Percentiles rank a stretch among this genome's conserved stretches.
phyloP scores from a whole-genome alignment of 2,888 invertebrate species.

The Glyphotaelius pellucidus region DNA sequence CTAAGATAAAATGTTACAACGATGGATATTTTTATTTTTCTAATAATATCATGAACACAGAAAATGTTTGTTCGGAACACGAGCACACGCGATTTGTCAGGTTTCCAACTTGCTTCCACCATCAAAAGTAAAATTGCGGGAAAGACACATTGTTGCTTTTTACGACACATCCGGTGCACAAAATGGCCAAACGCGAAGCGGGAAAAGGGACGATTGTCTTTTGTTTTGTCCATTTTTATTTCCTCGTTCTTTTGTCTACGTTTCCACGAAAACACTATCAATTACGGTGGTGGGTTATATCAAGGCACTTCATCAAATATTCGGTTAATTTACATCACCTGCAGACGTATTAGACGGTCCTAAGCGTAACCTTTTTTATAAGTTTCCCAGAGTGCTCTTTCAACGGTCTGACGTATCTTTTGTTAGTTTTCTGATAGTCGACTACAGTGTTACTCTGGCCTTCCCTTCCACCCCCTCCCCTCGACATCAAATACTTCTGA shows the following conservation, averaged over 20 bases:
- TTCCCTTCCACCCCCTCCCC: neutral
- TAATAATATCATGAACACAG: neutral
- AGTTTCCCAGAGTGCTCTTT: neutral
- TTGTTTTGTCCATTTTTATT: conserved; percentile 44
- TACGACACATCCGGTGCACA: conserved; percentile 51
- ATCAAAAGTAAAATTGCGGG: conserved; percentile 21
- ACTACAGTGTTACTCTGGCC: neutral
- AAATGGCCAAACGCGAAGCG: conserved; percentile 38
- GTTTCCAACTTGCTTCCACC: neutral
- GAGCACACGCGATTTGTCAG: neutral
- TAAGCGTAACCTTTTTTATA: neutral
- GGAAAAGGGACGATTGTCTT: conserved; percentile 47
- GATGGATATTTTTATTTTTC: neutral
- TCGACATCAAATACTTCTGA: conserved; percentile 22
- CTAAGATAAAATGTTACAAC: too few relatives aligned
- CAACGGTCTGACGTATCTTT: neutral
- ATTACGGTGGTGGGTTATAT: neutral
- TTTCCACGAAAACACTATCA: neutral
- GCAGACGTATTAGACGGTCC: too few relatives aligned
- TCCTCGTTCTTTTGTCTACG: conserved; percentile 23
- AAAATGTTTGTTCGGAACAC: neutral
- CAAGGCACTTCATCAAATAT: neutral
- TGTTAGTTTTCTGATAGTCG: conserved; percentile 25
- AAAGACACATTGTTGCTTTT: conserved; percentile 30
- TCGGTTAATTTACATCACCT: too few relatives aligned